Evolutionary conservation across 1,140 invertebrate species (phyloP).

Genomic region (Heliconius nattereri): DNA sequence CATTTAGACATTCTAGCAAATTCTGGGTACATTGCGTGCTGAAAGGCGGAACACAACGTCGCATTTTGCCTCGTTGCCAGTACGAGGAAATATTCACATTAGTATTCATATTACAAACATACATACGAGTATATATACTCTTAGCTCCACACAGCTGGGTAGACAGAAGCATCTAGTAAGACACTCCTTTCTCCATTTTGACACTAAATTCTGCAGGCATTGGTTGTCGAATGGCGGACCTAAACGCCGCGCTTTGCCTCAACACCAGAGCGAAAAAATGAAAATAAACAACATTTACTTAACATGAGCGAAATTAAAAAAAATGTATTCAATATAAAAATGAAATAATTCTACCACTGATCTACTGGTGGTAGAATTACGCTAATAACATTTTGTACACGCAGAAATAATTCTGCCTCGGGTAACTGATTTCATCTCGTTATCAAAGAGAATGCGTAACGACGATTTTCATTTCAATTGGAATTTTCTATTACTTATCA

Average conservation of each 20-base stretch:
- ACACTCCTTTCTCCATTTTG: not conserved
- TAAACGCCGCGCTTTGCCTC: not conserved
- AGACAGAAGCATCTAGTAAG: not conserved
- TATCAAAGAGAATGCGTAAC: constrained; percentile 25
- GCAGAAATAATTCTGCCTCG: constrained; percentile 17
- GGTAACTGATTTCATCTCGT: constrained; percentile 17
- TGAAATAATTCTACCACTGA: not conserved
- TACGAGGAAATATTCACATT: too few relatives aligned
- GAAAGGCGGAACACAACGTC: too few relatives aligned
- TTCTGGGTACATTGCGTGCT: too few relatives aligned
- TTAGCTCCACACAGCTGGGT: not conserved
- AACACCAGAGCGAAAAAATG: not conserved
- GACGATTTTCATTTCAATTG: constrained; percentile 22
- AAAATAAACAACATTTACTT: not conserved
- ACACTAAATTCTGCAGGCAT: not conserved
- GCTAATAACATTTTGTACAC: constrained; percentile 10
- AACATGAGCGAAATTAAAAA: too few relatives aligned
- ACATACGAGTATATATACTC: too few relatives aligned
- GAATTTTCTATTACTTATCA: constrained; percentile 14
- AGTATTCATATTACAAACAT: too few relatives aligned
- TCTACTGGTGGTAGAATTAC: not conserved
- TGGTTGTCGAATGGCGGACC: not conserved
- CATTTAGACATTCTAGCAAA: too few relatives aligned
- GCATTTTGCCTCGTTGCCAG: too few relatives aligned
- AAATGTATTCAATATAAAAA: not conserved